Evolutionary conservation across 1,140 invertebrate species (phyloP).

Genomic region (Cryptotermes secundus): DNA sequence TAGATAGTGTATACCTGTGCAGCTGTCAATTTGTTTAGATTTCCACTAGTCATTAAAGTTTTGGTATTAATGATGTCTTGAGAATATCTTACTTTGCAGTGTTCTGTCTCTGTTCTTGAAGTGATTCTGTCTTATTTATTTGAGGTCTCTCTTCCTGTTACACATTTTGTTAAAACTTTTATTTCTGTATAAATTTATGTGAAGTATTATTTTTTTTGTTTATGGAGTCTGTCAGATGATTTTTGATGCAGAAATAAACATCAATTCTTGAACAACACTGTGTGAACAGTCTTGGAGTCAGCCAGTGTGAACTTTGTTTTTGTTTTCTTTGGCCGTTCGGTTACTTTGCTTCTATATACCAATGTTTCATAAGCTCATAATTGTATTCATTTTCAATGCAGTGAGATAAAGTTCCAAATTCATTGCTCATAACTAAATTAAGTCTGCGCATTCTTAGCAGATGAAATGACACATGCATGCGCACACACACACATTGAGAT

Average conservation of each 20-base stretch:
- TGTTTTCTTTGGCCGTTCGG: too few species aligned
- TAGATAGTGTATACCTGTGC: background rate
- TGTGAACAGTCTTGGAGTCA: too few species aligned
- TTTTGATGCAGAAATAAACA: background rate
- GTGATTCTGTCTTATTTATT: constrained; percentile 8
- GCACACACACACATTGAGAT: too few species aligned
- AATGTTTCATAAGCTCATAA: too few species aligned
- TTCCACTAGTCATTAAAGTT: background rate
- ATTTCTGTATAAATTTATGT: background rate
- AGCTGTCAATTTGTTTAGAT: background rate
- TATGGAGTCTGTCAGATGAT: background rate
- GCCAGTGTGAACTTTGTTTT: too few species aligned
- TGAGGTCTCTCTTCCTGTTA: background rate
- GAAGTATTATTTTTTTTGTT: constrained; percentile 1
- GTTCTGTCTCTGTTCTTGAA: background rate
- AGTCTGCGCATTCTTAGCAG: too few species aligned
- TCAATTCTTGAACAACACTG: background rate
- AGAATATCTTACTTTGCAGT: background rate
- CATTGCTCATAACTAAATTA: too few species aligned
- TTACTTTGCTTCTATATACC: too few species aligned
- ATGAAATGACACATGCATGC: too few species aligned
- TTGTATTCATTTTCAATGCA: too few species aligned
- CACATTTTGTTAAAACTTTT: background rate
- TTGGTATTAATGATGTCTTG: too few species aligned
- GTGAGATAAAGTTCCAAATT: too few species aligned